Evolutionary conservation across 2,797 vertebrate genomes (phyloP).

Genomic region (Rhinella marina): DNA sequence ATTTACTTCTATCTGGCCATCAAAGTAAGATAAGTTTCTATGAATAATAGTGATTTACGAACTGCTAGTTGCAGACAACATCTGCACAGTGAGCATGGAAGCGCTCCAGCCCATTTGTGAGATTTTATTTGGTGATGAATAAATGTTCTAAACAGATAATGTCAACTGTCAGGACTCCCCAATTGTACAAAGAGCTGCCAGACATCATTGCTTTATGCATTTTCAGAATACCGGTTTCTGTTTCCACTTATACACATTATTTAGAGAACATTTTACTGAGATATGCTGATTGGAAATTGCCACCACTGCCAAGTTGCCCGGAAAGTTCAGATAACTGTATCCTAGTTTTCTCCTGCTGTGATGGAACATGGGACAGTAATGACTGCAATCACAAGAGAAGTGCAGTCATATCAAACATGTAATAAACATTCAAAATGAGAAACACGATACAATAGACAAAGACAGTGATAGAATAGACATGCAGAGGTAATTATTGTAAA

Average conservation of each 20-base stretch:
- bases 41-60: slow-evolving; percentile 47
- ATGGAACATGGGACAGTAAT: slow-evolving; percentile 41
- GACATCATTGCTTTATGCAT: slow-evolving; percentile 38
- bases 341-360: slow-evolving; percentile 18
- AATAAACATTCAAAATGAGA: slow-evolving; percentile 45
- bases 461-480: slow-evolving; percentile 29
- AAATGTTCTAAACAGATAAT: slow-evolving; percentile 56
- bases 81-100: slow-evolving; percentile 51
- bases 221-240: slow-evolving; percentile 30
- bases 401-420: slow-evolving; percentile 25
- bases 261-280: slow-evolving; percentile 43
- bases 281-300: slow-evolving; percentile 53
- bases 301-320: slow-evolving; percentile 41
- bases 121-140: slow-evolving; percentile 60
- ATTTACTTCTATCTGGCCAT: slow-evolving; percentile 24
- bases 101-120: slow-evolving; percentile 48
- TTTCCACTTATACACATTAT: slow-evolving; percentile 55
- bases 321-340: slow-evolving; percentile 27
- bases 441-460: slow-evolving; percentile 32
- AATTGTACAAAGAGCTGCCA: slow-evolving; percentile 31
- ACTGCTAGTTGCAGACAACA: slow-evolving; percentile 47
- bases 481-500: slow-evolving; percentile 41
- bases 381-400: slow-evolving; percentile 22
- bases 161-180: slow-evolving; percentile 49
- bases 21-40: slow-evolving; percentile 31